These are phyloP conservation scores for Dicrurus megarhynchus DNA, from an alignment of 2,113 vertebrate species.

Conservation along the genomic window DNA sequence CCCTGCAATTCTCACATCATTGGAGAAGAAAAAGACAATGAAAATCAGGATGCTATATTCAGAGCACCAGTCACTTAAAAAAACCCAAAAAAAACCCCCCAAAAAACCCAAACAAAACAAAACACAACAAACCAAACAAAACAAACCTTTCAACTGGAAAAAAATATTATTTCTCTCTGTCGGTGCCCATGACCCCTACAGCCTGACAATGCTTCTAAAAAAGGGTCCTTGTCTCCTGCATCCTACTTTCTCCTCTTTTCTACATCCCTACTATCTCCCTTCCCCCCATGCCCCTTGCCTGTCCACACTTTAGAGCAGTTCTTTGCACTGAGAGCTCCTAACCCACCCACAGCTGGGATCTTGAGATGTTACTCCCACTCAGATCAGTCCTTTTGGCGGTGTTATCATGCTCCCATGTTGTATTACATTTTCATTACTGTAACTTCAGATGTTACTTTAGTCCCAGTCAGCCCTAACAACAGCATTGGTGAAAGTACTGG, in stretches of 20 bases:
- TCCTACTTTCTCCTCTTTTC: background rate
- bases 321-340: background rate
- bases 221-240: background rate
- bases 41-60: background rate
- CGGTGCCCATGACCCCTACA: background rate
- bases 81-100: too few relatives aligned
- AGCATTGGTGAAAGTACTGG: background rate
- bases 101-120: background rate
- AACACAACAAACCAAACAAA: background rate
- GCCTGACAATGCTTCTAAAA: background rate
- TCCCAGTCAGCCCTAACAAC: background rate
- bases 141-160: background rate
- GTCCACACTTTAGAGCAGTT: background rate
- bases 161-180: background rate
- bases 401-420: background rate
- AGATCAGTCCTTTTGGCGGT: background rate
- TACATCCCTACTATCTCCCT: background rate
- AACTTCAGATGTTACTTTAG: background rate
- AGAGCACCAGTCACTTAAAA: background rate
- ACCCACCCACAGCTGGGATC: rapidly evolving
- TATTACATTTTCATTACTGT: background rate
- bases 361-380: background rate
- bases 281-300: background rate
- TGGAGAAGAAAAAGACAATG: background rate
- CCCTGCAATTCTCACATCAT: background rate